Conservation (phyloP, 1,140 invertebrate species). For the Batillaria attramentaria region DNA sequence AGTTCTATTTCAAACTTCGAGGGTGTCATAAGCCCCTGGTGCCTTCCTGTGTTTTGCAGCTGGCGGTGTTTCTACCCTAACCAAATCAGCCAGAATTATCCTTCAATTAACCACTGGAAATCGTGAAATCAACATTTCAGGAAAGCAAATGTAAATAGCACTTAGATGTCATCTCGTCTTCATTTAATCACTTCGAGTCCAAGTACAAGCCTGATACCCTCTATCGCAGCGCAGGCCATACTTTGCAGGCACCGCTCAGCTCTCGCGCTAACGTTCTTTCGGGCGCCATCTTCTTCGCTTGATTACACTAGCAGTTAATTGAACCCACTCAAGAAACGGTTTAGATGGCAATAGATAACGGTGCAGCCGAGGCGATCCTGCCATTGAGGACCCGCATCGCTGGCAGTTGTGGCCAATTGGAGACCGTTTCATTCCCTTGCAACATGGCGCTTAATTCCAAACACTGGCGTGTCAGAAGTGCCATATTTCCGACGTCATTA, state of each 20-base stretch:
- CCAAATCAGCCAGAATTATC: too few species aligned
- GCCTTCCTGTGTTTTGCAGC: too few species aligned
- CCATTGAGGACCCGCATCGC: background rate
- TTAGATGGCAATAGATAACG: background rate
- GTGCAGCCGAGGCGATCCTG: background rate
- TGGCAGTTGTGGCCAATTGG: background rate
- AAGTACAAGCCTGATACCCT: background rate
- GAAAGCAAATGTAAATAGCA: too few species aligned
- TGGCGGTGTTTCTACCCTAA: too few species aligned
- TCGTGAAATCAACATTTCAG: background rate
- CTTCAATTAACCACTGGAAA: background rate
- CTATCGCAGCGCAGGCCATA: background rate
- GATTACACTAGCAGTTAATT: slow-evolving; percentile 28
- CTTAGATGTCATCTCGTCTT: too few species aligned
- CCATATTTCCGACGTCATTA: slow-evolving; percentile 27
- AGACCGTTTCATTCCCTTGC: background rate
- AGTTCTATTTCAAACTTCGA: too few species aligned
- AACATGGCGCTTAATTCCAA: slow-evolving; percentile 21
- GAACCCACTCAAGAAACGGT: slow-evolving; percentile 1
- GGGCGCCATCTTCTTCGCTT: too few species aligned
- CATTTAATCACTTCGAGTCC: background rate
- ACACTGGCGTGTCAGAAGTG: slow-evolving; percentile 23
- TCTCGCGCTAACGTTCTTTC: background rate
- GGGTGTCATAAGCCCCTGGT: too few species aligned
- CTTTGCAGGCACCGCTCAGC: too few species aligned